These are phyloP conservation scores for Lethrus apterus DNA, from an alignment of 1,140 invertebrate genomes.

Conservation along the genomic window DNA sequence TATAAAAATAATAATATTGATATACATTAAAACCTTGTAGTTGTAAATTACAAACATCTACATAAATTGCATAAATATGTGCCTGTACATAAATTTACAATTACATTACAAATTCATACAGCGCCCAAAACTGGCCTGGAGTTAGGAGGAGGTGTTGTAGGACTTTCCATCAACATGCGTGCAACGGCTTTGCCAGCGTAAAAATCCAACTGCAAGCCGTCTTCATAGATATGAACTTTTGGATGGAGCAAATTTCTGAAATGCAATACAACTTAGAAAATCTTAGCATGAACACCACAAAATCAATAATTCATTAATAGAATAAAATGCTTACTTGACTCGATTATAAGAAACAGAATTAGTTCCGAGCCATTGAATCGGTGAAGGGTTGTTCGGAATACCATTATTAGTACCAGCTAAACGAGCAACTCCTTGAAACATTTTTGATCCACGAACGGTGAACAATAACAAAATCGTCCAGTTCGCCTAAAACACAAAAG, in stretches of 20 bases:
- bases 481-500: conserved; percentile 18
- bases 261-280: too few relatives aligned
- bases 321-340: conserved; percentile 20
- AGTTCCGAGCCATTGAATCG: conserved; percentile 24
- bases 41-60: too few relatives aligned
- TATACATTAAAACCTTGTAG: too few relatives aligned
- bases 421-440: conserved; percentile 28
- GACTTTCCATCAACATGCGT: conserved; percentile 1
- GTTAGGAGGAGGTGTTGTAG: neutral
- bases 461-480: conserved; percentile 25
- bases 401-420: conserved; percentile 17
- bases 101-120: too few relatives aligned
- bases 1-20: too few relatives aligned
- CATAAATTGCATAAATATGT: too few relatives aligned
- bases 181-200: neutral
- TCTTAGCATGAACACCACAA: too few relatives aligned
- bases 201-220: conserved; percentile 1
- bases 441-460: conserved; percentile 19
- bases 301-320: too few relatives aligned
- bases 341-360: conserved; percentile 19
- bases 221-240: conserved; percentile 7
- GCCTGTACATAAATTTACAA: too few relatives aligned
- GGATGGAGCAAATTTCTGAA: conserved; percentile 9
- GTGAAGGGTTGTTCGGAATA: conserved; percentile 17
- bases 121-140: neutral